Base-by-base conservation (phyloP, 2,797 vertebrate genomes). In the Leucoraja ocellata region DNA sequence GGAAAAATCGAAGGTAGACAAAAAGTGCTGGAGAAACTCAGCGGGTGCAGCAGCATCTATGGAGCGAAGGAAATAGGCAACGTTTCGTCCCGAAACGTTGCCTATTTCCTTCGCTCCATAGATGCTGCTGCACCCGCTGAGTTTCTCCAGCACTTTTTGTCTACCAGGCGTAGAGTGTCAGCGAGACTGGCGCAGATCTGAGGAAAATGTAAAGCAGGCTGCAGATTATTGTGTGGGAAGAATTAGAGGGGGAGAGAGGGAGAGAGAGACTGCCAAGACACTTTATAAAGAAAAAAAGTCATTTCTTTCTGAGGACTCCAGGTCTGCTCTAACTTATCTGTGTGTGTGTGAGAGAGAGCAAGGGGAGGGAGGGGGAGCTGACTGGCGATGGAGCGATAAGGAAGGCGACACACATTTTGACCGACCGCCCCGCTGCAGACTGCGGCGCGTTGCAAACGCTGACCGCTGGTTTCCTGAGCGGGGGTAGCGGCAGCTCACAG, bases 401-500 rank as follows among this genome's bases (percentile, higher is more conserved):
- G 68, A 76, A 76, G 65, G 86, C 86, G 63, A n/a, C 61, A 10
- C 86, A 90, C n/a, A 71, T n/a, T 54, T 1, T 91, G 90, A 58
- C 90, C 90, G 54, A 36, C 90, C 68, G 36, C 21, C 58, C 71
- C 90, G 5, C 2, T 54, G 9, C 71, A 92, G 90, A 76, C 90
- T 36, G 90, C 71, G 90, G 90, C 90, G 71, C 71, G 36, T 21
- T 92, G 90, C 36, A 54, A 46, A 32, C n/a, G 2, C 25, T 86
- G 93, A 86, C 93, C 93, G 39, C 90, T 92, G 90, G 68, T 92
- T 92, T 92, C 90, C 90, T 92, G 90, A 74, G 90, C 32, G 90
- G 90, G 73, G 90, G 46, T 3, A 92, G 90, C 88, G 39, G 25
- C 65, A 21, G 65, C 46, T 73, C 63, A 73, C 65, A 91, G 88